A percentile compares a stretch with the other conserved stretches of the same genome.
These are phyloP conservation scores for Pachyuromys duprasi DNA, from an alignment of 2,797 vertebrate genomes.

Conservation along the genomic window DNA sequence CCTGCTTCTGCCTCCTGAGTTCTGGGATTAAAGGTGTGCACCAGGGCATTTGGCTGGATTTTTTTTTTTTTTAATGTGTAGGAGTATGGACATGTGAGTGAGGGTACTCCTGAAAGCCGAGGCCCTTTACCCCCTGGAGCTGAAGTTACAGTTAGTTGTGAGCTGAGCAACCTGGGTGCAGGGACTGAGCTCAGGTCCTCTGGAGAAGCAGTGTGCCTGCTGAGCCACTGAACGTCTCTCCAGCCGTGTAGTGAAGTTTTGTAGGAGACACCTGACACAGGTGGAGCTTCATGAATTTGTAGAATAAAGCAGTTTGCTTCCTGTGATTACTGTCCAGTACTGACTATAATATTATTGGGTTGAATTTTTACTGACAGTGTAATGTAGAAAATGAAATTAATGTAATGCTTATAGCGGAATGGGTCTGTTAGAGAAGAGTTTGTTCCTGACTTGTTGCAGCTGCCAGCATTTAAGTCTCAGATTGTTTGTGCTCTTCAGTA, in stretches of 20 bases:
- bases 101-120: background rate
- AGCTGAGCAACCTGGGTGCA: background rate
- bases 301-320: slow-evolving; percentile 18
- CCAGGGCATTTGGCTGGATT: background rate
- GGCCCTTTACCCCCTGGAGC: background rate
- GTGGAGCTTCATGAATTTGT: slow-evolving; percentile 56
- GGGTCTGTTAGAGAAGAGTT: slow-evolving; percentile 17
- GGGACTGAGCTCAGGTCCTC: background rate
- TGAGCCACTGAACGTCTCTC: background rate
- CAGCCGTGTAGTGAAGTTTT: background rate
- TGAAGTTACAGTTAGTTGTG: background rate
- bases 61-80: background rate
- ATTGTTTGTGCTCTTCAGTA: background rate
- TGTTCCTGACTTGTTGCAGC: background rate
- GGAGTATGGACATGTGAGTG: background rate
- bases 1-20: too few relatives aligned
- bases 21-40: background rate
- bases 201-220: background rate
- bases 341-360: slow-evolving; percentile 52
- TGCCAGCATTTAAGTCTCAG: background rate
- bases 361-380: slow-evolving; percentile 21
- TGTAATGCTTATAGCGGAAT: slow-evolving; percentile 7
- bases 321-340: background rate
- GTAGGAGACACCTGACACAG: slow-evolving; percentile 56
- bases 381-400: slow-evolving; percentile 32